phyloP scores from a whole-genome alignment of 2,113 vertebrate species.

The Pseudopodoces humilis region DNA sequence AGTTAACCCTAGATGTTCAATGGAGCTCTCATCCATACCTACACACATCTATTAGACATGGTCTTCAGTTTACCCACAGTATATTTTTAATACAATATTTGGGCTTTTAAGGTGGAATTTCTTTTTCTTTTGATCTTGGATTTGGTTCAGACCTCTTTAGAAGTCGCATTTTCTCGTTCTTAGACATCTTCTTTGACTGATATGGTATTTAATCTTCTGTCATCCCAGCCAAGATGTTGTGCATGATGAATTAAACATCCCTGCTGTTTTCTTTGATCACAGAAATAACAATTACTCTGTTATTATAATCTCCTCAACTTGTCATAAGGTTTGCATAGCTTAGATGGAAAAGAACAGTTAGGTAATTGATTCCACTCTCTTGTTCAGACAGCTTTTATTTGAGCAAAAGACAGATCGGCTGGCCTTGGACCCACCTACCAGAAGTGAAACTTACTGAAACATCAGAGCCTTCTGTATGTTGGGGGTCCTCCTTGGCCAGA shows the following conservation, averaged over 20 bases:
- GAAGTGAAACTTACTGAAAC: background rate
- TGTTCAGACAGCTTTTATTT: background rate
- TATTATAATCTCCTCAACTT: background rate
- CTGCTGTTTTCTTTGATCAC: constrained; percentile 40
- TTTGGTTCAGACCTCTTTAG: constrained; percentile 27
- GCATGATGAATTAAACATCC: constrained; percentile 16
- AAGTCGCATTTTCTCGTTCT: background rate
- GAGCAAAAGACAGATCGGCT: background rate
- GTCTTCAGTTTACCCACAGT: background rate
- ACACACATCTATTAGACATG: background rate
- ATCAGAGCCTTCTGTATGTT: background rate
- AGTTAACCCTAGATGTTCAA: background rate
- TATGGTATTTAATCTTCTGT: background rate
- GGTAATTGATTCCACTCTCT: background rate
- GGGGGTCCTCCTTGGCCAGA: rapidly evolving
- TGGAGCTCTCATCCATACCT: background rate
- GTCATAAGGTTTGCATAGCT: background rate
- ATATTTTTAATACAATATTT: background rate
- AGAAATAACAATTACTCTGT: constrained; percentile 18
- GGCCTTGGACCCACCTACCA: rapidly evolving
- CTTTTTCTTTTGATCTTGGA: constrained; percentile 34
- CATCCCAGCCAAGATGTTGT: background rate
- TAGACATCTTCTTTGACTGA: background rate
- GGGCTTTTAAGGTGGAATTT: background rate
- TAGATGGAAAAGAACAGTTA: background rate